Conservation (phyloP, 2,888 invertebrate genomes). For the Cylloceria caligata region DNA sequence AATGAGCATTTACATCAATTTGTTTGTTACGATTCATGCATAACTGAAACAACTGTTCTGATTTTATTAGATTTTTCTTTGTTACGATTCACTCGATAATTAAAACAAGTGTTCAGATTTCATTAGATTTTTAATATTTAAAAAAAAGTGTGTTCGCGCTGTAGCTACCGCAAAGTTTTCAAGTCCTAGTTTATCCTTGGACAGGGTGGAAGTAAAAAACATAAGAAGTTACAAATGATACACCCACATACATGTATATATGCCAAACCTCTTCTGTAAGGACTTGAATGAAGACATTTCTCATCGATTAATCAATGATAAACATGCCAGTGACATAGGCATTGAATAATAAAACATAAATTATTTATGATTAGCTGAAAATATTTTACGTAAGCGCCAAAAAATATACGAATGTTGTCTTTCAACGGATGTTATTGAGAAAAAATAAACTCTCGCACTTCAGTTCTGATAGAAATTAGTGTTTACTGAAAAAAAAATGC, state of each 20-base stretch:
- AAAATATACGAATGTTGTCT: not conserved
- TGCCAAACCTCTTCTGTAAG: not conserved
- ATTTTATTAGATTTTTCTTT: no score
- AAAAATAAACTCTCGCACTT: not conserved
- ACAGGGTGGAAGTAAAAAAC: no score
- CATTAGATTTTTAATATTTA: no score
- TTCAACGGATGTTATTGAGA: not conserved
- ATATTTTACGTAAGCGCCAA: not conserved
- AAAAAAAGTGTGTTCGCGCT: no score
- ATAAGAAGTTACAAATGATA: no score
- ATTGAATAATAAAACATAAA: not conserved
- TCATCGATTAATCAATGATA: not conserved
- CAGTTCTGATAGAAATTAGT: conserved; percentile 1
- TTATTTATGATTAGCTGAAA: not conserved
- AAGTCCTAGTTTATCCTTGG: no score
- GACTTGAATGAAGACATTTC: not conserved
- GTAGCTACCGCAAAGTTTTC: no score
- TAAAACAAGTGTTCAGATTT: no score
- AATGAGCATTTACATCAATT: no score
- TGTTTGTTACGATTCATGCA: no score
- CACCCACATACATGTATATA: not conserved
- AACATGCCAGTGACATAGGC: not conserved
- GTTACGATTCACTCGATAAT: no score
- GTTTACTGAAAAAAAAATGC: not conserved
- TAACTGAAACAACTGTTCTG: no score